phyloP scores from a whole-genome alignment of 2,113 vertebrate genomes.

The Zeus faber region DNA sequence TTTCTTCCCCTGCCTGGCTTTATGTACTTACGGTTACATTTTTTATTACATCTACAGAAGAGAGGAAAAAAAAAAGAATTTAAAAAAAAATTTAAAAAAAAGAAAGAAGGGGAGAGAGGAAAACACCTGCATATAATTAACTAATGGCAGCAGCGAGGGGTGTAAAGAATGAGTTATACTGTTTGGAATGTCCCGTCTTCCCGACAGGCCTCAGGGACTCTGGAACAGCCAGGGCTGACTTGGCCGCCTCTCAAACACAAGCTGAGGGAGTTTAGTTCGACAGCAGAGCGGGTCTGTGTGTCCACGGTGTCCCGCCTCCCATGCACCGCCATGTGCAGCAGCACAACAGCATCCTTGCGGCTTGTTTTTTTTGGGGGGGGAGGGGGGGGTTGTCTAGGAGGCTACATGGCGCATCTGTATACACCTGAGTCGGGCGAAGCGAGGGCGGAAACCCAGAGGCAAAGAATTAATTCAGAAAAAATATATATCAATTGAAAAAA shows the following conservation, averaged over 20 bases:
- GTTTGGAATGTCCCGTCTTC: slow-evolving; percentile 69
- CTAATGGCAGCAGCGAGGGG: slow-evolving; percentile 62
- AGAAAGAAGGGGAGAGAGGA: slow-evolving; percentile 33
- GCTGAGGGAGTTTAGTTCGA: slow-evolving; percentile 30
- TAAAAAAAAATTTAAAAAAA: not conserved
- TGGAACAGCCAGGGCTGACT: slow-evolving; percentile 55
- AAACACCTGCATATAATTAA: slow-evolving; percentile 78
- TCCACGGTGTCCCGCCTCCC: slow-evolving; percentile 30
- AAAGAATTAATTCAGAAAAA: not conserved
- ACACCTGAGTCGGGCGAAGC: not conserved
- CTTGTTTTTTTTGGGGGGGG: no score
- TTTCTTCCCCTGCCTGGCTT: slow-evolving; percentile 54
- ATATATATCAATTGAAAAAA: not conserved
- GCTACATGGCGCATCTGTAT: not conserved
- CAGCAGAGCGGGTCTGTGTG: slow-evolving; percentile 38
- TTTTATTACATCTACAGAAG: slow-evolving; percentile 77
- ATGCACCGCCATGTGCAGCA: slow-evolving; percentile 6
- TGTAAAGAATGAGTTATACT: slow-evolving; percentile 65
- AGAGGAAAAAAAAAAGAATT: not conserved
- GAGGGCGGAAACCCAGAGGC: not conserved
- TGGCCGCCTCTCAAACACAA: slow-evolving; percentile 62
- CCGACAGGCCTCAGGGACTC: slow-evolving; percentile 60
- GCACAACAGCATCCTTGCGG: not conserved
- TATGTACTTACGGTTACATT: slow-evolving; percentile 83
- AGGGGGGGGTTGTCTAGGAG: not conserved